Percentiles rank a stretch among this genome's conserved stretches.
These are phyloP conservation scores for Argyresthia goedartella DNA, from an alignment of 2,888 invertebrate genomes.

Conservation along the genomic window DNA sequence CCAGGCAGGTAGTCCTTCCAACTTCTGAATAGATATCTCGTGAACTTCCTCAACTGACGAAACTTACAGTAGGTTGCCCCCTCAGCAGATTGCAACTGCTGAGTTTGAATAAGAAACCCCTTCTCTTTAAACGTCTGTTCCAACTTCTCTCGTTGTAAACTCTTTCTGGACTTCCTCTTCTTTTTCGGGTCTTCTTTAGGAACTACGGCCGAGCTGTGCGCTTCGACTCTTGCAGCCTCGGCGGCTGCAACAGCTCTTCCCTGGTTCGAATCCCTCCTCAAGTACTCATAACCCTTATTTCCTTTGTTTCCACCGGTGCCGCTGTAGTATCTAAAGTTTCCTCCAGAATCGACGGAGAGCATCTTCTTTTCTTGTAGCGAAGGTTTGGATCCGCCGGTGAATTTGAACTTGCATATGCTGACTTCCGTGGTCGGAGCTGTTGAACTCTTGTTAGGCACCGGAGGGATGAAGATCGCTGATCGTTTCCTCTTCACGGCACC, in stretches of 20 bases:
- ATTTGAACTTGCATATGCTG: conserved; percentile 93
- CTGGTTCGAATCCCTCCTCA: conserved; percentile 78
- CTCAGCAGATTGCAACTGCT: conserved; percentile 92
- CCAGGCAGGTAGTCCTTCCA: conserved; percentile 95
- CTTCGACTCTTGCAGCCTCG: conserved; percentile 22
- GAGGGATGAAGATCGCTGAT: conserved; percentile 87
- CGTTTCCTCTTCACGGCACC: conserved; percentile 78
- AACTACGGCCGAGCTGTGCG: conserved; percentile 16
- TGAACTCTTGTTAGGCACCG: conserved; percentile 79
- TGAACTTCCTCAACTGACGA: conserved; percentile 90
- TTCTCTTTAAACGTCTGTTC: conserved; percentile 95
- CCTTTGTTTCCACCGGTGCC: conserved; percentile 87
- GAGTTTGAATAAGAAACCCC: conserved; percentile 93
- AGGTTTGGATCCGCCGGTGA: conserved; percentile 91
- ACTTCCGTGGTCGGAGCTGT: conserved; percentile 87
- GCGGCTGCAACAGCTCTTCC: conserved; percentile 38
- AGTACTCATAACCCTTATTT: conserved; percentile 84
- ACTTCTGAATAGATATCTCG: conserved; percentile 89
- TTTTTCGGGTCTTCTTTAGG: conserved; percentile 59
- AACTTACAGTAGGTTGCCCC: conserved; percentile 96
- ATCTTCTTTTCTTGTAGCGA: conserved; percentile 92
- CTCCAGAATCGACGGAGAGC: conserved; percentile 90
- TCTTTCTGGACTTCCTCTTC: conserved; percentile 84
- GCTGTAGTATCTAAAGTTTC: conserved; percentile 89
- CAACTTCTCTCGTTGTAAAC: conserved; percentile 87